phyloP scores from a whole-genome alignment of 2,797 vertebrate species.

The Peromyscus melanophrys region DNA sequence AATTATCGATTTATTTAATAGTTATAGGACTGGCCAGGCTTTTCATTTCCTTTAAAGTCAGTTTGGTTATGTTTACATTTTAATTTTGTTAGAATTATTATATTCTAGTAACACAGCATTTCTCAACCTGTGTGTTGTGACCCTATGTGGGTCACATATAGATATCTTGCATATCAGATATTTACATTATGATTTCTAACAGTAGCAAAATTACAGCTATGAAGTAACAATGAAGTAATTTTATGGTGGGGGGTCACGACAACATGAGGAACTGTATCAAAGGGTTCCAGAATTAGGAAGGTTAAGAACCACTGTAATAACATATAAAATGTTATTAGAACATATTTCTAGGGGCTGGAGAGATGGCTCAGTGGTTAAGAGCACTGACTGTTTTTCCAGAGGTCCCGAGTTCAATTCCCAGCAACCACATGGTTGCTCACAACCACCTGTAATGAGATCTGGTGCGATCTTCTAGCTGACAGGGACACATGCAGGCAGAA shows the following conservation, averaged over 20 bases:
- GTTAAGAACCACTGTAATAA: not conserved
- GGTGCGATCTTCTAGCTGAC: not conserved
- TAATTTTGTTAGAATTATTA: not conserved
- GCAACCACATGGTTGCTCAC: not conserved
- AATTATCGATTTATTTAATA: not conserved
- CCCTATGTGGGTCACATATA: not conserved
- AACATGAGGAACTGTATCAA: not conserved
- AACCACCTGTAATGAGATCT: not conserved
- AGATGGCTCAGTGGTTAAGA: not conserved
- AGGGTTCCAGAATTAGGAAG: not conserved
- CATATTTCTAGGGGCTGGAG: not conserved
- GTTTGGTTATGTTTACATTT: not conserved
- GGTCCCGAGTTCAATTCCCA: not conserved
- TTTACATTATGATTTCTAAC: not conserved
- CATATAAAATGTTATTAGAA: not conserved
- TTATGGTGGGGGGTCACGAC: not conserved
- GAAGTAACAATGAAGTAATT: not conserved
- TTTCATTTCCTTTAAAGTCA: constrained; percentile 35
- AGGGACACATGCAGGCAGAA: not conserved
- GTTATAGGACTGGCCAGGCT: not conserved
- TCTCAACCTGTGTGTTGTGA: not conserved
- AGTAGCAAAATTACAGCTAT: not conserved
- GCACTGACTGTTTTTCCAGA: not conserved
- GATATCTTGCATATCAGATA: not conserved
- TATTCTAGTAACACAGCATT: not conserved